phyloP scores from a whole-genome alignment of 2,888 invertebrate species.

The Cephus spinipes region DNA sequence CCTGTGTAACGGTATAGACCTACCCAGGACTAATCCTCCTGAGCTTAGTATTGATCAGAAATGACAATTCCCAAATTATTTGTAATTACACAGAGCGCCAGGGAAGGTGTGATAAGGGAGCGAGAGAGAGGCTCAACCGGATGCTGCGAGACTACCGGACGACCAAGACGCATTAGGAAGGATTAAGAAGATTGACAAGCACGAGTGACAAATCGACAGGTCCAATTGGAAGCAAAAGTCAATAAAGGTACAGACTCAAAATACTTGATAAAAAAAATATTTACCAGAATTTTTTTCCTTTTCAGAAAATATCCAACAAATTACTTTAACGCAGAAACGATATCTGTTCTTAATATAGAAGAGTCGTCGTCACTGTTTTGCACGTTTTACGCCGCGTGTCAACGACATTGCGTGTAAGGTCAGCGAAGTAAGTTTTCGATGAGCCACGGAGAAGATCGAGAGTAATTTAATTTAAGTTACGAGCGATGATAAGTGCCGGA shows the following conservation, averaged over 20 bases:
- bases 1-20: neutral
- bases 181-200: constrained; percentile 23
- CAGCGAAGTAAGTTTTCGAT: neutral
- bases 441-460: constrained; percentile 9
- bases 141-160: neutral
- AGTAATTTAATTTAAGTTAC: constrained; percentile 63
- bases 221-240: constrained; percentile 31
- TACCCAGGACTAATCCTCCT: neutral
- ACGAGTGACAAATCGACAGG: constrained; percentile 25
- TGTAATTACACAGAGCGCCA: neutral
- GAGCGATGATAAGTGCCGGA: constrained; percentile 52
- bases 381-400: neutral
- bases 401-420: neutral
- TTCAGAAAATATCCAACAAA: neutral
- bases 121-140: neutral
- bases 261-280: neutral
- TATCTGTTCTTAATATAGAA: neutral
- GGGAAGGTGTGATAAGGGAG: constrained; percentile 9
- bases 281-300: neutral
- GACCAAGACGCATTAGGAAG: constrained; percentile 16
- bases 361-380: neutral
- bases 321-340: neutral
- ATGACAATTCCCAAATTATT: neutral
- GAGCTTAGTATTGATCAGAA: neutral
- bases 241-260: constrained; percentile 16